A percentile compares a stretch with the other conserved stretches of the same genome.
Conservation (phyloP, 2,113 vertebrate genomes). For the Orycteropus afer region DNA sequence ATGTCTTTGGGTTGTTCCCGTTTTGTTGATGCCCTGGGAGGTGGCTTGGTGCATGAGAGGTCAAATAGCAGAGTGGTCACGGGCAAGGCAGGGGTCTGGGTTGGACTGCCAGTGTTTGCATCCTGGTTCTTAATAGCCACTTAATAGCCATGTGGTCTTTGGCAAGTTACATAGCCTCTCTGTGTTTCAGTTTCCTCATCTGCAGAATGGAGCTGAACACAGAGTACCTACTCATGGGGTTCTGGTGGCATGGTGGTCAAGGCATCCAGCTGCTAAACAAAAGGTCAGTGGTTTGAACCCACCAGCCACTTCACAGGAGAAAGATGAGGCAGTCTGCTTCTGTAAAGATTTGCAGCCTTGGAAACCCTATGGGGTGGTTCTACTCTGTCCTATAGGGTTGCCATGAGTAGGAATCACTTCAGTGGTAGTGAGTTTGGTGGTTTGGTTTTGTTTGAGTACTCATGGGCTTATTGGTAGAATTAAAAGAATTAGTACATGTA, state of each 20-base stretch:
- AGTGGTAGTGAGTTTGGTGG: too few species aligned
- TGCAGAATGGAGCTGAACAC: neutral
- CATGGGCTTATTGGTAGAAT: neutral
- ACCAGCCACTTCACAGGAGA: too few species aligned
- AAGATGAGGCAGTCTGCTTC: too few species aligned
- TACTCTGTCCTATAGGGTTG: too few species aligned
- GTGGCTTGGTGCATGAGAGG: neutral
- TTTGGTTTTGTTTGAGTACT: too few species aligned
- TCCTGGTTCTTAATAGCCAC: neutral
- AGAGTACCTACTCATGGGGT: neutral
- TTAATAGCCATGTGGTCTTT: neutral
- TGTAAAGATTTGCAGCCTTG: too few species aligned
- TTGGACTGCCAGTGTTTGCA: neutral
- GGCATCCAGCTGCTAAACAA: too few species aligned
- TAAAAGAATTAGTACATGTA: neutral
- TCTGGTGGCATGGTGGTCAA: too few species aligned
- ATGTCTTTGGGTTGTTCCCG: neutral
- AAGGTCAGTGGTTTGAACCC: too few species aligned
- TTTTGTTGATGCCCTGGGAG: neutral
- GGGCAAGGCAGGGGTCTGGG: neutral
- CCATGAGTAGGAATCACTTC: too few species aligned
- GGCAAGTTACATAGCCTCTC: neutral
- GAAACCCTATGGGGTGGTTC: too few species aligned
- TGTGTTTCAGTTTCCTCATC: neutral
- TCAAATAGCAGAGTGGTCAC: neutral